Evolutionary conservation across 37 sponge, comb jelly and placozoan species (phyloP).

Genomic region (Ianthella basta): DNA sequence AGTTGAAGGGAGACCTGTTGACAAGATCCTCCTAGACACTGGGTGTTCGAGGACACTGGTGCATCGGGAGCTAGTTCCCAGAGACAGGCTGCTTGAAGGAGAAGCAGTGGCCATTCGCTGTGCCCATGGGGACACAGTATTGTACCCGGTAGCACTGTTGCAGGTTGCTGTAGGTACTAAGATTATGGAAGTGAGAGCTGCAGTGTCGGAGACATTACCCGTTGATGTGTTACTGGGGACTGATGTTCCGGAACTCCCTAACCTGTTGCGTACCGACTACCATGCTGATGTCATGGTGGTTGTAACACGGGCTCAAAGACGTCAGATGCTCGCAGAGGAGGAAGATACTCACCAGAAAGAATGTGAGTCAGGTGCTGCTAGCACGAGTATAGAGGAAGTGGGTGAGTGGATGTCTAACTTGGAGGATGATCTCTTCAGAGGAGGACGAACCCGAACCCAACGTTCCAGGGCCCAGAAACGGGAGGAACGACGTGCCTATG

Average conservation of each 20-base stretch:
- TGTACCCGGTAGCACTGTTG: conserved; percentile 34
- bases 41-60: conserved; percentile 34
- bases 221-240: conserved; percentile 41
- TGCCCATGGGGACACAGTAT: conserved; percentile 40
- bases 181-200: conserved; percentile 6
- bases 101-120: conserved; percentile 41
- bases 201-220: conserved; percentile 32
- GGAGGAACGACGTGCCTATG: no score
- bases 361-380: no score
- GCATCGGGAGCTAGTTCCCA: conserved; percentile 24
- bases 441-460: conserved; percentile 5
- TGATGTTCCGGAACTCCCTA: conserved; percentile 29
- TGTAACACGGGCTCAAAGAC: not conserved
- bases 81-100: not conserved
- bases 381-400: no score
- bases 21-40: conserved; percentile 24
- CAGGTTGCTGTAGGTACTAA: conserved; percentile 20
- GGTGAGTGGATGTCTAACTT: not conserved
- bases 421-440: conserved; percentile 25
- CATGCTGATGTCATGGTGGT: not conserved
- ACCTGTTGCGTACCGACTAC: no score
- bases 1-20: conserved; percentile 30
- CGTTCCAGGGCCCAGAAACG: not conserved
- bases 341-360: no score
- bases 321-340: no score